Percentiles rank a stretch among this genome's conserved stretches.
Evolutionary conservation across 2,797 vertebrate species (phyloP).

Genomic region (Catharus ustulatus): DNA sequence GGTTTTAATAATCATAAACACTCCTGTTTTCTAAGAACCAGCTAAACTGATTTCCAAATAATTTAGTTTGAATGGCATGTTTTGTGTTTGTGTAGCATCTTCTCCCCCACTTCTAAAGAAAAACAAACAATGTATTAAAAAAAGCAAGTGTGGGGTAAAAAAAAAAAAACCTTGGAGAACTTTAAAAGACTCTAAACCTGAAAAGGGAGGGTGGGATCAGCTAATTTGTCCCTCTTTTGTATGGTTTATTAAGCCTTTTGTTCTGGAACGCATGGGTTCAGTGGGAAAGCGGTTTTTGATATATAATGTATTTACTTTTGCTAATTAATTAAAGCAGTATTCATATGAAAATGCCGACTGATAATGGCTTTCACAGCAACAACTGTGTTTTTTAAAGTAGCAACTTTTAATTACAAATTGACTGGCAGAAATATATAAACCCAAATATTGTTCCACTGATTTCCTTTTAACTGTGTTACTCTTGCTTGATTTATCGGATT

Average conservation of each 20-base stretch:
- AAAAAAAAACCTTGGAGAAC: constrained; percentile 64
- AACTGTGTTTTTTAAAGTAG: constrained; percentile 77
- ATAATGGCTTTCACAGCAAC: constrained; percentile 80
- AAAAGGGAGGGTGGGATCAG: constrained; percentile 70
- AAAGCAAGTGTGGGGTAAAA: background rate
- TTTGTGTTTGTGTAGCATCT: constrained; percentile 65
- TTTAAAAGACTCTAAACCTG: constrained; percentile 72
- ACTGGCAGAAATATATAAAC: constrained; percentile 81
- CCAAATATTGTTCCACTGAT: constrained; percentile 78
- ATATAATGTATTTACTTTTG: constrained; percentile 81
- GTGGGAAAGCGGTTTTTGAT: constrained; percentile 77
- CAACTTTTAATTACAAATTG: constrained; percentile 83
- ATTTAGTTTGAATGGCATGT: constrained; percentile 67
- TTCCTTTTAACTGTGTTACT: constrained; percentile 77
- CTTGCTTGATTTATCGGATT: constrained; percentile 80
- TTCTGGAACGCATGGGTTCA: constrained; percentile 75
- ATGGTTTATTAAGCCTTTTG: constrained; percentile 80
- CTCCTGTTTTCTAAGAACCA: constrained; percentile 57
- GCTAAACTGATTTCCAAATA: constrained; percentile 71
- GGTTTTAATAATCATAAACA: constrained; percentile 67
- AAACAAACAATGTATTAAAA: constrained; percentile 65
- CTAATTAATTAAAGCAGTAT: constrained; percentile 81
- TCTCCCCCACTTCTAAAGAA: constrained; percentile 61
- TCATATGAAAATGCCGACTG: constrained; percentile 81
- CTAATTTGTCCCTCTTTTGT: constrained; percentile 78